Evolutionary conservation across 2,797 vertebrate genomes (phyloP), one percentile per base, ranked within the genome.

Genomic region (Hippopotamyrus pictus): DNA sequence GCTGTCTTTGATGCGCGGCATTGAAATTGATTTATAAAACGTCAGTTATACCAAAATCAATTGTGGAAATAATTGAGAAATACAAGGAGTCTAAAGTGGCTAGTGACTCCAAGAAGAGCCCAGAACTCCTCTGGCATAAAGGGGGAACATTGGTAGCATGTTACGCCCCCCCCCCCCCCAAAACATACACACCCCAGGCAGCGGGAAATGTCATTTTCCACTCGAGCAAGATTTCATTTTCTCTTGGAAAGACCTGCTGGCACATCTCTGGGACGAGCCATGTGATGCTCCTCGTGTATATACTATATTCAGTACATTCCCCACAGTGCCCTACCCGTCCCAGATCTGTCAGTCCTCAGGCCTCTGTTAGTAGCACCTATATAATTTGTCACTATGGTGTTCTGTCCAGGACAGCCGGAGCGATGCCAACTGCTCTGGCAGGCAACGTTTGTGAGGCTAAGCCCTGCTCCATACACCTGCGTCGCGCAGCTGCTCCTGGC

Each of bases 171-270:
- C 76, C 76, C 73, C 69, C 59, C 69, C 41, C 2, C 73, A 46
- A 12, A 82, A 82, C 37, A 82, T 82, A 82, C 76, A 82, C 76
- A 85, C 48, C 44, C 83, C 83, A 85, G 48, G 50, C 83, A 85
- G 83, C 7, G 2, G 46, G 50, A 53, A 53, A 85, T 85, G 46
- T 25, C 83, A 53, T 53, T 53, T 53, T 85, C 83, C 83, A 85
- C 50, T 53, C n/a, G 48, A 33, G 83, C 83, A 53, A 51, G 50
- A 85, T 85, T 50, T 53, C 83, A 50, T 85, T 85, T 85, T 85
- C 50, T 53, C 50, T 85, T 25, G 17, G 76, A 46, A 82, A 82
- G 41, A 22, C 76, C 76, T 82, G 41, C 41, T 82, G 76, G 41
- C 76, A 76, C 69, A n/a, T 82, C 76, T 85, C 44, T 25, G 48